Evolutionary conservation across 1,140 invertebrate genomes (phyloP).

Genomic region (Dendroctonus valens): DNA sequence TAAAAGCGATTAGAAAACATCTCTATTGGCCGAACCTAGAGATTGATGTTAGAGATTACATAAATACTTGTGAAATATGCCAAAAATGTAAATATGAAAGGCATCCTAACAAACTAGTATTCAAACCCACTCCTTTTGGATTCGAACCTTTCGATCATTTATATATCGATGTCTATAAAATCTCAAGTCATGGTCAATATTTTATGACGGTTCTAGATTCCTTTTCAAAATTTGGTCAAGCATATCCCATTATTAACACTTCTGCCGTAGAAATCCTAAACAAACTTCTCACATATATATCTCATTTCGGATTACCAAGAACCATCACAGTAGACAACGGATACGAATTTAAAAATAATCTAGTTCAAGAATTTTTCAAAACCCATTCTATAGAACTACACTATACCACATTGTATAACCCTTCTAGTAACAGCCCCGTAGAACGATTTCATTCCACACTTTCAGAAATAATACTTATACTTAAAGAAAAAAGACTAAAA

Average conservation of each 20-base stretch:
- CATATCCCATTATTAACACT: constrained; percentile 17
- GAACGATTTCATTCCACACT: constrained; percentile 8
- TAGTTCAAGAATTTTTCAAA: constrained; percentile 13
- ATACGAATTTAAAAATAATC: constrained; percentile 7
- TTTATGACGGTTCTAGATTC: constrained; percentile 14
- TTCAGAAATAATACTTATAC: constrained; percentile 1
- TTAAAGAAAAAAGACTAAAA: constrained; percentile 11
- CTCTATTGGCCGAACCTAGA: constrained; percentile 47
- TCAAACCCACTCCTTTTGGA: constrained; percentile 38
- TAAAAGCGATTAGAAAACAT: constrained; percentile 42
- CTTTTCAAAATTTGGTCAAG: constrained; percentile 27
- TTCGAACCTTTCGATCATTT: constrained; percentile 42
- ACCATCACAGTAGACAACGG: constrained; percentile 21
- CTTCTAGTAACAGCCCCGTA: constrained; percentile 8
- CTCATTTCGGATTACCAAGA: constrained; percentile 19
- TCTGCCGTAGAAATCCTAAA: constrained; percentile 22
- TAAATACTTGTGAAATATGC: constrained; percentile 41
- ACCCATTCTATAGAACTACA: constrained; percentile 16
- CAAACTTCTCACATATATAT: constrained; percentile 14
- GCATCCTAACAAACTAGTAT: constrained; percentile 39
- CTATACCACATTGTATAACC: constrained; percentile 16
- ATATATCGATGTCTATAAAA: constrained; percentile 41
- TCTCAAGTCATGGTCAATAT: neutral
- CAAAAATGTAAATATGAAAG: constrained; percentile 44
- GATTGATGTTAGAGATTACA: constrained; percentile 34